Evolutionary conservation across 2,797 vertebrate genomes (phyloP).

Genomic region (Poecilia gillii): DNA sequence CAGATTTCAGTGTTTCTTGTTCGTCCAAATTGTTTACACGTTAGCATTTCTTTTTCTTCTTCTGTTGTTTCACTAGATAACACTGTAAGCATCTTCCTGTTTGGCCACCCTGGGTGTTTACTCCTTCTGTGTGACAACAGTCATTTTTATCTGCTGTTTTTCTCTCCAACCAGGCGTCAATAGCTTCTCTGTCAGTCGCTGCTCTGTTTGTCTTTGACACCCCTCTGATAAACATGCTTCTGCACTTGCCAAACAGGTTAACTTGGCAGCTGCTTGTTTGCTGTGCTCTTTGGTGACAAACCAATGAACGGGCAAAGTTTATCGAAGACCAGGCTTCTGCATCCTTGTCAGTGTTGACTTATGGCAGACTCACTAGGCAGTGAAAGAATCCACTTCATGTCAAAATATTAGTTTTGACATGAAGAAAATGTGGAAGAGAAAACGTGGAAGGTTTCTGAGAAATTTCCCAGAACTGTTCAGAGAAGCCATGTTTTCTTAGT

Average conservation of each 20-base stretch:
- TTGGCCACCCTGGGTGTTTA: background rate
- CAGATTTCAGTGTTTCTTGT: background rate
- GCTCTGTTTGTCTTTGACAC: slow-evolving; percentile 38
- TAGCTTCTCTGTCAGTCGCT: slow-evolving; percentile 6
- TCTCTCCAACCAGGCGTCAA: slow-evolving; percentile 19
- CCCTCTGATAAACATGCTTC: slow-evolving; percentile 18
- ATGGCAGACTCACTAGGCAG: slow-evolving; percentile 47
- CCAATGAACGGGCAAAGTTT: slow-evolving; percentile 20
- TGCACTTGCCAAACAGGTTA: slow-evolving; percentile 23
- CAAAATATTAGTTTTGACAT: no score
- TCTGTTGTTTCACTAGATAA: background rate
- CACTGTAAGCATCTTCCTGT: background rate
- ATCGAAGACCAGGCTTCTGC: slow-evolving; percentile 33
- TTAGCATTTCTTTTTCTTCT: background rate
- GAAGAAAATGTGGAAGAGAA: no score
- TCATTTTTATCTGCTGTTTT: slow-evolving; percentile 7
- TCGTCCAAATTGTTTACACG: background rate
- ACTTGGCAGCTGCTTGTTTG: slow-evolving; percentile 26
- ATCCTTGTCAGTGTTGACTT: slow-evolving; percentile 64
- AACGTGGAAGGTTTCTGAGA: background rate
- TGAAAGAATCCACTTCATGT: slow-evolving; percentile 42
- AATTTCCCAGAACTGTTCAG: background rate
- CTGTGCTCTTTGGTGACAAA: slow-evolving; percentile 1
- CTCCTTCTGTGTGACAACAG: background rate
- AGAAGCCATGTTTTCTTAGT: background rate